A percentile compares a stretch with the other conserved stretches of the same genome.
phyloP scores from a whole-genome alignment of 2,113 vertebrate species.

The Limnothrissa miodon region DNA sequence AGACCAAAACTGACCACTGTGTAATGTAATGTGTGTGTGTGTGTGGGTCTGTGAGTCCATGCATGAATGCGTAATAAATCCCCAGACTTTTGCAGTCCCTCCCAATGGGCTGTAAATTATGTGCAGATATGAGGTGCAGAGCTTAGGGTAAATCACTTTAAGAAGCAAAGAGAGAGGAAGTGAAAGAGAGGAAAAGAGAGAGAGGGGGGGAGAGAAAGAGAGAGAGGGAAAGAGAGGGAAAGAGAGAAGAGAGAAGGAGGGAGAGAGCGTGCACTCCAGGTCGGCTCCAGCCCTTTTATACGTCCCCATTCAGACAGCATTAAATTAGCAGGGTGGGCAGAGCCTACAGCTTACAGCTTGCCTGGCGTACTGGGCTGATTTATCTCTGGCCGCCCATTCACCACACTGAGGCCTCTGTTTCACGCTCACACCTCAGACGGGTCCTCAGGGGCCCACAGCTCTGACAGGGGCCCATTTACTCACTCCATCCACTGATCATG shows the following conservation, averaged over 20 bases:
- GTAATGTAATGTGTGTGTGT: slow-evolving; percentile 7
- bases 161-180: neutral
- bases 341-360: too few species aligned
- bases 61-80: neutral
- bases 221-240: neutral
- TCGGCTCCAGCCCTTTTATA: neutral
- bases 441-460: neutral
- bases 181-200: neutral
- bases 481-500: neutral
- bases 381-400: neutral
- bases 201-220: neutral
- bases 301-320: neutral
- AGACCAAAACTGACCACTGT: neutral
- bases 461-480: neutral
- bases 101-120: neutral
- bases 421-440: neutral
- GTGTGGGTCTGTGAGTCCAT: neutral
- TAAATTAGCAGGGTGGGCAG: slow-evolving; percentile 2
- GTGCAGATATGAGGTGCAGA: slow-evolving; percentile 1
- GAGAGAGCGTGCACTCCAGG: too few species aligned
- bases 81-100: neutral
- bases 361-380: neutral
- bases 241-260: too few species aligned
- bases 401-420: neutral
- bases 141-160: neutral